These are phyloP conservation scores for Ptychadena robeensis DNA, from an alignment of 2,797 vertebrate genomes.

Conservation along the genomic window DNA sequence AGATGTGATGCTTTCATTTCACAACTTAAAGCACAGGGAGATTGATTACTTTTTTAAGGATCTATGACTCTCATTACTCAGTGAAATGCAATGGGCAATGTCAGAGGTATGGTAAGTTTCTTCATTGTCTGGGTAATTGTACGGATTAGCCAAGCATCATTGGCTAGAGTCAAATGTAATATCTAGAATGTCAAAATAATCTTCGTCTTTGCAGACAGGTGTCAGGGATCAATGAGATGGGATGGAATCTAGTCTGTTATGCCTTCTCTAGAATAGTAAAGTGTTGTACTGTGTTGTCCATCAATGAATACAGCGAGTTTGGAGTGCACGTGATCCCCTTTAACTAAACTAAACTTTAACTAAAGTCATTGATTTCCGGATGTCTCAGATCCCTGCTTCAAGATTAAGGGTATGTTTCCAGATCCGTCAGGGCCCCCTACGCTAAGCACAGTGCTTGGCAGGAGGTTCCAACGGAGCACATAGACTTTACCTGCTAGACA, in stretches of 20 bases:
- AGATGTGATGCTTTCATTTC: constrained; percentile 23
- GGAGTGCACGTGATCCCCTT: too few relatives aligned
- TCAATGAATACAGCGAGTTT: too few relatives aligned
- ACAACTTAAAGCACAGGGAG: constrained; percentile 26
- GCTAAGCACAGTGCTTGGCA: too few relatives aligned
- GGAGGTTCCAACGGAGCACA: too few relatives aligned
- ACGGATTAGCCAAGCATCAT: not conserved
- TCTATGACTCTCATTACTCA: constrained; percentile 13
- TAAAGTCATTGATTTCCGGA: too few relatives aligned
- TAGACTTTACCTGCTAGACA: too few relatives aligned
- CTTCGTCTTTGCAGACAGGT: not conserved
- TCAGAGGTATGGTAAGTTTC: not conserved
- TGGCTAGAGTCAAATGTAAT: constrained; percentile 17
- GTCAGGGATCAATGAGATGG: not conserved
- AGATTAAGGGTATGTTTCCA: too few relatives aligned
- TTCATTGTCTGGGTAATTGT: constrained; percentile 6
- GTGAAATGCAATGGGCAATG: not conserved
- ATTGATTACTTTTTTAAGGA: constrained; percentile 21
- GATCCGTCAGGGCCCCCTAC: too few relatives aligned
- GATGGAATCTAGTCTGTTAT: not conserved
- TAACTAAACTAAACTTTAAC: too few relatives aligned
- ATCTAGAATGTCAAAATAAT: not conserved
- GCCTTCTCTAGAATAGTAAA: not conserved
- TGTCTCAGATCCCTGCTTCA: too few relatives aligned
- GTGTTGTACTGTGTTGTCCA: too few relatives aligned